phyloP scores from a whole-genome alignment of 2,113 vertebrate genomes.

The Oenanthe melanoleuca region DNA sequence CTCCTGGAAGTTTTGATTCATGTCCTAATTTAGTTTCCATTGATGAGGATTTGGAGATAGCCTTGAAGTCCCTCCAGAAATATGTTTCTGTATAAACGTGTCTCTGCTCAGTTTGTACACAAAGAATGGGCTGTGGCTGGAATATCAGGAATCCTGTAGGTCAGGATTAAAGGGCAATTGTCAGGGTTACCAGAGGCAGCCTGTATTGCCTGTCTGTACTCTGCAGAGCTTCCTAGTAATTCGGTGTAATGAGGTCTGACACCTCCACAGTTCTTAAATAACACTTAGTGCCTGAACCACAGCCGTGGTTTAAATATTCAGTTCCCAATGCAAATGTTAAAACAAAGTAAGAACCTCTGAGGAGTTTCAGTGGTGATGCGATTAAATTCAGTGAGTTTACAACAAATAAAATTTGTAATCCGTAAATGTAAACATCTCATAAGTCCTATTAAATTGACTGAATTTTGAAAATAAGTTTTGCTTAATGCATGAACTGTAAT shows the following conservation, averaged over 20 bases:
- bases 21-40: background rate
- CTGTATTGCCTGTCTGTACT: background rate
- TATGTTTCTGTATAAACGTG: background rate
- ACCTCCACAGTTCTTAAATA: conserved; percentile 10
- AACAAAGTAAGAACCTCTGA: background rate
- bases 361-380: background rate
- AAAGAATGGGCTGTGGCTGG: conserved; percentile 37
- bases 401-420: background rate
- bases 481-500: background rate
- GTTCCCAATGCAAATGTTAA: background rate
- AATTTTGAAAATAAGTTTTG: background rate
- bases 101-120: background rate
- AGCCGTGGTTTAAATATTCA: background rate
- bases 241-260: background rate
- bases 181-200: conserved; percentile 55
- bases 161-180: conserved; percentile 61
- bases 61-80: background rate
- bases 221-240: background rate
- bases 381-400: background rate
- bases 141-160: conserved; percentile 67
- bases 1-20: background rate
- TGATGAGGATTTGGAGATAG: background rate
- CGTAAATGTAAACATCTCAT: background rate
- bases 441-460: background rate
- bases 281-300: background rate